Base-by-base conservation (phyloP, 2,113 vertebrate species). In the Notothenia rossii region DNA sequence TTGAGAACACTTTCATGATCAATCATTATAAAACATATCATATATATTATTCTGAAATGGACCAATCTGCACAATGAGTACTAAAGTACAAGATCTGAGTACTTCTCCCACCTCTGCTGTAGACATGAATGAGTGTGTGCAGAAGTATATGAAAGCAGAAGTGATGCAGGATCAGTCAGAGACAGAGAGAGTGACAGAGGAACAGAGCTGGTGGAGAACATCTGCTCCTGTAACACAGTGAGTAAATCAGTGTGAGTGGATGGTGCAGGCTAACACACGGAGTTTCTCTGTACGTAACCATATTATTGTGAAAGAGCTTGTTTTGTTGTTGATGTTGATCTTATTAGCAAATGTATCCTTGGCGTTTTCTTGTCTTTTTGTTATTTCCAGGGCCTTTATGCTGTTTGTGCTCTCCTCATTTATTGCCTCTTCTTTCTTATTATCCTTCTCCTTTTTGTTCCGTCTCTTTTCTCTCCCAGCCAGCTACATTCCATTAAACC, bases 401-500 rank as follows among this genome's bases (percentile, higher is more conserved):
- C 25, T 75, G 20, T 78, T 77, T 79, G 63, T 63, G 15, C 49
- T 58, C n/a, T 56, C 3, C 49, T 82, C 61, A 51, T 85, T 74
- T 74, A 65, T 66, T 82, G 64, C 55, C 29, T 53, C 49, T 54
- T 77, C 36, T 61, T 67, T 58, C 48, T 70, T 20, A 67, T 66
- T 64, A 40, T 53, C 58, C 14, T 6, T 70, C 54, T 40, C 8
- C 7, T 53, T 36, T 55, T 29, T 71, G 6, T 18, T 43, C 15
- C 58, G 13, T 43, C 20, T 58, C 20, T 10, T 56, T 60, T 49
- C 55, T 46, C 81, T 68, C 69, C 70, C 82, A 22, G 80, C 55
- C 67, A 75, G 85, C 85, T 81, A 80, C 85, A 81, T 91, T 92
- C 86, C 91, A 92, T 92, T 93, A 93, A 92, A 90, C 86, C 88